Base-by-base conservation (phyloP, 2,888 invertebrate genomes). In the Eledona agricola region DNA sequence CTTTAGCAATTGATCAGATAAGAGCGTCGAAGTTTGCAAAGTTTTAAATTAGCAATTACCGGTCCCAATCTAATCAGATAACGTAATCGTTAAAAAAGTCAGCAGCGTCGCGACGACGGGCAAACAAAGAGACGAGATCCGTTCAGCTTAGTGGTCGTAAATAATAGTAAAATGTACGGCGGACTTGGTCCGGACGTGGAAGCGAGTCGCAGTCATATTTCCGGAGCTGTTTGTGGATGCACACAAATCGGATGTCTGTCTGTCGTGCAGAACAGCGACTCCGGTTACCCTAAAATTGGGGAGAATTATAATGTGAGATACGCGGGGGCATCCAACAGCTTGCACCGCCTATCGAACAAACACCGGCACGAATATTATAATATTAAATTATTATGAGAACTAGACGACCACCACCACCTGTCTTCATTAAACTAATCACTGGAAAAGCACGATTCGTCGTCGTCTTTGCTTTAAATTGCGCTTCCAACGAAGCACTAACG, bases 131-230 rank as follows among this genome's bases (percentile, higher is more conserved):
- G 26, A 10, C 7, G 7, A 42, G 52, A 59, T 60, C 64, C 64
- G 64, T 62, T 64, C 57, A 62, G 63, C 60, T 62, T 57, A 57
- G 62, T 64, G 63, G 45, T 55, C 65, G 59, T 69, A 62, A 65
- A 69, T 67, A 69, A 67, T 67, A 51, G 63, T 60, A 65, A 67
- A 68, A 67, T 67, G 66, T 68, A 67, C 65, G 57, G 56, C 62
- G 64, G 65, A 60, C 65, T 68, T 57, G 56, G 57, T 60, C 67
- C 66, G 68, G 68, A 68, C 64, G 60, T 64, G 64, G 66, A 64
- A 65, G 66, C 61, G 58, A 63, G 63, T 63, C 63, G 64, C 52
- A 57, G 61, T 65, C 68, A 65, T 67, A 67, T 69, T 66, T 69
- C 68, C 68, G 68, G 66, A 55, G 57, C 60, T 29, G 62, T 60